phyloP scores from a whole-genome alignment of 2,113 vertebrate species.

The Carassius carassius region DNA sequence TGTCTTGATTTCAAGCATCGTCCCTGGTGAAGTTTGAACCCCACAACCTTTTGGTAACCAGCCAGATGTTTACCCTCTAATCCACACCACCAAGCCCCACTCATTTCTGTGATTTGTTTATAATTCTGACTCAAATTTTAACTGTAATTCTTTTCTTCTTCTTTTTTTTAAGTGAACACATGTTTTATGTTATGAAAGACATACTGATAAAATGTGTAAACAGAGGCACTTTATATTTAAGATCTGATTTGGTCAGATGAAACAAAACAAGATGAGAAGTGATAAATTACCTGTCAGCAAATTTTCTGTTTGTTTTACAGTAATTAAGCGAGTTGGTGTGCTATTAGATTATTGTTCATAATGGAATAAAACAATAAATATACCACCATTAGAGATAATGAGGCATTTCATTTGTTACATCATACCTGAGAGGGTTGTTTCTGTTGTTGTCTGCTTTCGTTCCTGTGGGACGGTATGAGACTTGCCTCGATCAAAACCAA shows the following conservation, averaged over 20 bases:
- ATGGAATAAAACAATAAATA: slow-evolving; percentile 1
- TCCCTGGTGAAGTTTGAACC: not conserved
- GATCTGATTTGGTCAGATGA: not conserved
- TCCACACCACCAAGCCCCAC: too few species aligned
- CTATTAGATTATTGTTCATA: not conserved
- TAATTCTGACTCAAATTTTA: not conserved
- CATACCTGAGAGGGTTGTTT: not conserved
- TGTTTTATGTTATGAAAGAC: not conserved
- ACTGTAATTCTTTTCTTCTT: not conserved
- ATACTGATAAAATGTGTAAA: not conserved
- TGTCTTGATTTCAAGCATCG: not conserved
- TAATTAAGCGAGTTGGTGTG: not conserved
- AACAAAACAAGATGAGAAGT: not conserved
- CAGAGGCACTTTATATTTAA: not conserved
- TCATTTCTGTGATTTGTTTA: not conserved
- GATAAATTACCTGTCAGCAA: not conserved
- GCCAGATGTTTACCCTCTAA: too few species aligned
- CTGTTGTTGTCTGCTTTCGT: slow-evolving; percentile 16
- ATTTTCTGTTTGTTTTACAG: not conserved
- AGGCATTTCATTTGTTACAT: slow-evolving; percentile 31
- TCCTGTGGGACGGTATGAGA: not conserved
- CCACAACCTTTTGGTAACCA: not conserved
- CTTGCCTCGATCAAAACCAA: not conserved
- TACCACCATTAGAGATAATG: slow-evolving; percentile 1
- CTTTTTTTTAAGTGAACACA: too few species aligned